Conservation (phyloP, 1,140 invertebrate genomes). For the Arctopsyche grandis region DNA sequence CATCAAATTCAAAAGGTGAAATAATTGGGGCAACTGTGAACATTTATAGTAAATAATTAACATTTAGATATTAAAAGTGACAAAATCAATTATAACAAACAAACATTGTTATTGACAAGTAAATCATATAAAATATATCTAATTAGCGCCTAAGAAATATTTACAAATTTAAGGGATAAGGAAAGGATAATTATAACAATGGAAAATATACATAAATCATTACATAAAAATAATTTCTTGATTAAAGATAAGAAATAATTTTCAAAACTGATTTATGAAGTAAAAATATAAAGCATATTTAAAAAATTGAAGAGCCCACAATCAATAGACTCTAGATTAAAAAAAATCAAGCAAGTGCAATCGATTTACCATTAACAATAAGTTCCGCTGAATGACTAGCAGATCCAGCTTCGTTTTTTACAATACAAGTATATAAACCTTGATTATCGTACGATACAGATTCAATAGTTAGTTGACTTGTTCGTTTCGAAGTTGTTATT, state of each 20-base stretch:
- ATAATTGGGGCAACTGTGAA: conserved; percentile 65
- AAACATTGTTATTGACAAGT: background rate
- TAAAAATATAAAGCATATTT: background rate
- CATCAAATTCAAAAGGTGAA: conserved; percentile 64
- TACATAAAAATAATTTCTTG: too few relatives aligned
- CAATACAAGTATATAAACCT: conserved; percentile 80
- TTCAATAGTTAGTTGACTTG: conserved; percentile 76
- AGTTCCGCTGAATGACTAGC: conserved; percentile 73
- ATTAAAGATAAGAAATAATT: background rate
- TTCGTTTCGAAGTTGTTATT: conserved; percentile 71
- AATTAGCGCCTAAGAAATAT: background rate
- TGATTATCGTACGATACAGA: conserved; percentile 74
- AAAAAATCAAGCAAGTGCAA: background rate
- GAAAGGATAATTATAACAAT: background rate
- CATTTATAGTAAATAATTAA: conserved; percentile 35
- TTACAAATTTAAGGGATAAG: background rate
- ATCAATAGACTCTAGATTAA: background rate
- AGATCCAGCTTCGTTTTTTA: conserved; percentile 72
- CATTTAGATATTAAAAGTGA: background rate
- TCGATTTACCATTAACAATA: conserved; percentile 72
- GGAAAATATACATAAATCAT: background rate
- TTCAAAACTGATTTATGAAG: background rate
- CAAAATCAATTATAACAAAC: background rate
- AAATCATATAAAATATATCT: background rate
- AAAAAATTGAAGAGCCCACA: background rate